Percentiles rank a stretch among this genome's conserved stretches.
These are phyloP conservation scores for Scomberomorus guttatus DNA, from an alignment of 2,797 vertebrate genomes.

Conservation along the genomic window DNA sequence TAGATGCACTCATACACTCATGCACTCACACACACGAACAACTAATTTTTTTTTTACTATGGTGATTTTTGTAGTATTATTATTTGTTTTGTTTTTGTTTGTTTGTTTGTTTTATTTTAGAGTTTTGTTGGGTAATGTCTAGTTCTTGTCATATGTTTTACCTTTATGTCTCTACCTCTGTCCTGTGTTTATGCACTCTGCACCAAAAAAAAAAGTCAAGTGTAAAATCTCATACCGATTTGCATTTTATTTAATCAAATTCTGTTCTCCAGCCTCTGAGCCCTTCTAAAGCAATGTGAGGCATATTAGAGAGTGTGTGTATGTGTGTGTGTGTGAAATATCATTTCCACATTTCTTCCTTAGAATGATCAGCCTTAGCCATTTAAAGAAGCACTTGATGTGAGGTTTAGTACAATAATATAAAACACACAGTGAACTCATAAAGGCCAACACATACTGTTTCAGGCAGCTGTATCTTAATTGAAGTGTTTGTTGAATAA, in stretches of 20 bases:
- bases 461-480: background rate
- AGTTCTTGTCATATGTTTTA: too few species aligned
- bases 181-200: too few species aligned
- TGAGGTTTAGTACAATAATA: background rate
- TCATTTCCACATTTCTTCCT: background rate
- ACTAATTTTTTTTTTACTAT: too few species aligned
- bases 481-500: background rate
- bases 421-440: background rate
- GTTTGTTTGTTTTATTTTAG: too few species aligned
- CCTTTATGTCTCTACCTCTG: too few species aligned
- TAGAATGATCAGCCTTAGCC: background rate
- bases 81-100: too few species aligned
- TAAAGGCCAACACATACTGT: background rate
- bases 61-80: too few species aligned
- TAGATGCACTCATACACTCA: too few species aligned
- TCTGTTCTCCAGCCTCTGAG: slow-evolving; percentile 35
- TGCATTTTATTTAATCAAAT: slow-evolving; percentile 80
- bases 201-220: slow-evolving; percentile 72
- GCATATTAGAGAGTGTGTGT: slow-evolving; percentile 2
- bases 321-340: background rate
- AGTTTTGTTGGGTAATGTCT: too few species aligned
- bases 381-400: background rate
- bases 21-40: too few species aligned
- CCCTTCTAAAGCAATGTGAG: slow-evolving; percentile 3
- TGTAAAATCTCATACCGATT: slow-evolving; percentile 72